Evolutionary conservation across 2,888 invertebrate species (phyloP), one percentile per base, ranked within the genome.

Genomic region (Argyresthia albistria): DNA sequence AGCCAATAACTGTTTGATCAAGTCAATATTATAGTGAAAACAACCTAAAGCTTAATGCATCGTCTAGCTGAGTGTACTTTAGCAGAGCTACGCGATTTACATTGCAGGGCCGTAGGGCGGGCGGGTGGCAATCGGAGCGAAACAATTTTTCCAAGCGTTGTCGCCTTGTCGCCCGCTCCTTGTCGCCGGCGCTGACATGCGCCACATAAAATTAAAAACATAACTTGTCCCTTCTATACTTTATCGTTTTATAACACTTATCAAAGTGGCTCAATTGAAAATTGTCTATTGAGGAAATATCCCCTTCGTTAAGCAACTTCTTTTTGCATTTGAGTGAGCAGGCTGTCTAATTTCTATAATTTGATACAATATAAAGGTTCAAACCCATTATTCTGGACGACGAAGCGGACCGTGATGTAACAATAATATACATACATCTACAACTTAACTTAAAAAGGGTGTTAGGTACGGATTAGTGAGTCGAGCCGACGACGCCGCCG

Each of bases 251-350:
- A 74, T 70, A 65, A 70, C 68, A 68, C 65, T 60, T 65, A 66
- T 67, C 66, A 72, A 69, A 68, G 67, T 67, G 64, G 67, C 67
- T 67, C 73, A 70, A 69, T 73, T 69, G 70, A 70, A 69, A 59
- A 61, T 64, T 52, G 53, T 51, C 53, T 54, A 57, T 57, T 39
- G 47, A 61, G 58, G 58, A 63, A 61, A 58, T 63, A 25, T 6
- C 25, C 25, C 25, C 25, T 25, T 25, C 6, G 25, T 4, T 25
- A 25, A 25, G 25, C 6, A 25, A 25, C 25, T 25, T 25, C 25
- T 25, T 25, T 25, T 25, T 25, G 25, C 25, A 4, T 25, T 2
- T 25, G 25, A 25, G 25, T 25, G 25, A 25, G 25, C 25, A 25
- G 25, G 25, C 25, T 25, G 25, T 25, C 25, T 6, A 25, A 25